Evolutionary conservation across 2,888 invertebrate genomes (phyloP), one percentile per base, ranked within the genome.

Genomic region (Volucella zonaria): DNA sequence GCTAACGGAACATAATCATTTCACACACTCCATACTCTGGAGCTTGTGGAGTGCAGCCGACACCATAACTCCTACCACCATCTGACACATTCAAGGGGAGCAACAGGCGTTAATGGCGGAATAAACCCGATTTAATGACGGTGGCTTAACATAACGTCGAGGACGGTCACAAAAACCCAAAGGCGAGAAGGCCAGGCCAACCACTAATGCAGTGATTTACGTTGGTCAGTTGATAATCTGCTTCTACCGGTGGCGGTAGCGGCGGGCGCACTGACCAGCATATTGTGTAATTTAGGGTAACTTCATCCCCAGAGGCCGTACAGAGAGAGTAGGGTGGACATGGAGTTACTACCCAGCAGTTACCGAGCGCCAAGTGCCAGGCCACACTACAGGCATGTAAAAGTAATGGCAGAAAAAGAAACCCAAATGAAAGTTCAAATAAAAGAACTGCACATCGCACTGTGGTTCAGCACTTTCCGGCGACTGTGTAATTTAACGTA

Each of bases 81-180:
- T 23, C 18, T 61, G 10, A 42, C 75, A 51, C 47, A 54, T 51
- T 42, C 51, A 76, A 78, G 77, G 87, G 82, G 81, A 88, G 90
- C 90, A 89, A 88, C 90, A 90, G 91, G 91, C 91, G 90, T 91
- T 91, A 91, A 91, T 91, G 91, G 90, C 91, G 90, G 91, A 91
- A 91, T 91, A 91, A 91, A 91, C 91, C 88, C 87, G 87, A 88
- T 88, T 89, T 88, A 89, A 89, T 89, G 88, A 82, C 80, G 79
- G 59, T 73, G 82, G 66, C 75, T 85, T 80, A 85, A 80, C 75
- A 75, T 80, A 66, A 80, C 58, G 73, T 64, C 70, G 79, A 79
- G 82, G 54, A 83, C 82, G 85, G 85, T 85, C 76, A 38, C 80
- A 23, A 71, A 71, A 75, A 80, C 85, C 85, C 76, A 14, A 85